Evolutionary conservation across 2,888 invertebrate genomes (phyloP).

Genomic region (Aethes cnicana): DNA sequence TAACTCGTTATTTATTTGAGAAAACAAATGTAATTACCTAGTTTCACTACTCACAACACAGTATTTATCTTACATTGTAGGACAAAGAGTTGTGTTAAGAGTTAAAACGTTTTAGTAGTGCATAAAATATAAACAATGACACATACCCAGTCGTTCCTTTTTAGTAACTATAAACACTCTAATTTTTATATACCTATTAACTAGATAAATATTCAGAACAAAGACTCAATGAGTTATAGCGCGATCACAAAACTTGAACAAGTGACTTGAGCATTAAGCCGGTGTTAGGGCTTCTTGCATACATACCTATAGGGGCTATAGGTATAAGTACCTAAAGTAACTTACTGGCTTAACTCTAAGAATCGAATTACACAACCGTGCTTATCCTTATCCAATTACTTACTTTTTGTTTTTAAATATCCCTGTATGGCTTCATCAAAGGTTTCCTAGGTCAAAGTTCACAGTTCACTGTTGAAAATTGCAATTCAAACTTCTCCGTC

Average conservation of each 20-base stretch:
- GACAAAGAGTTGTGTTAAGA: too few species aligned
- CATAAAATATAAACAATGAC: too few species aligned
- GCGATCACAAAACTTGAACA: conserved; percentile 3
- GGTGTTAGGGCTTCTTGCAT: conserved; percentile 20
- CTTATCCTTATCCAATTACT: conserved; percentile 53
- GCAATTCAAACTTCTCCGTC: conserved; percentile 14
- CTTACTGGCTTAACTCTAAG: conserved; percentile 18
- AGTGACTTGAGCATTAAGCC: conserved; percentile 15
- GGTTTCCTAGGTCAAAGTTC: conserved; percentile 36
- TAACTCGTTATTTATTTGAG: too few species aligned
- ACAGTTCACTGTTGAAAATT: conserved; percentile 33
- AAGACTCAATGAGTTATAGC: conserved; percentile 6
- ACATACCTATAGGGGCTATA: too few species aligned
- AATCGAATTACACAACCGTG: conserved; percentile 23
- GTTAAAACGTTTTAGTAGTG: too few species aligned
- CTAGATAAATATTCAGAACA: too few species aligned
- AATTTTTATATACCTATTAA: too few species aligned
- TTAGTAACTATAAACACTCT: too few species aligned
- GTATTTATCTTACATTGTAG: too few species aligned
- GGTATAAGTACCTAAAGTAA: conserved; percentile 26
- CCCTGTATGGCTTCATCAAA: conserved; percentile 55
- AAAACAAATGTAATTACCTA: too few species aligned
- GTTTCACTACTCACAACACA: too few species aligned
- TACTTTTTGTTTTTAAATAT: conserved; percentile 50
- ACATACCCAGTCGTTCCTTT: too few species aligned